A percentile compares a stretch with the other conserved stretches of the same genome.
Evolutionary conservation across 2,113 vertebrate genomes (phyloP).

Genomic region (Ictalurus furcatus): DNA sequence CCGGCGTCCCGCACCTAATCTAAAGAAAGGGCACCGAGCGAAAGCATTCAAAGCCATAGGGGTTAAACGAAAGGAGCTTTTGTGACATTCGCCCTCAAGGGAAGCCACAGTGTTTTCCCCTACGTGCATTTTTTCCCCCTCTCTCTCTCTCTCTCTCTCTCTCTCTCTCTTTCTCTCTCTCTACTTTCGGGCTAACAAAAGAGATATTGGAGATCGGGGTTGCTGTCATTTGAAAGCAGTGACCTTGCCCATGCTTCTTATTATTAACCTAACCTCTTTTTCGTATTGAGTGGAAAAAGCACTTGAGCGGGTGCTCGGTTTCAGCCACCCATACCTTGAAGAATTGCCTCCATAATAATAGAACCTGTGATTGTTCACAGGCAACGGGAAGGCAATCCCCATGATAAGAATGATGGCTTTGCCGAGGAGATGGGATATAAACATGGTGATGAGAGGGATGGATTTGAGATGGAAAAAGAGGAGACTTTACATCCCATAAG

Average conservation of each 20-base stretch:
- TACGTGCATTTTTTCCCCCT: slow-evolving; percentile 14
- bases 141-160: background rate
- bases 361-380: slow-evolving; percentile 60
- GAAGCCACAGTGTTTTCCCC: slow-evolving; percentile 45
- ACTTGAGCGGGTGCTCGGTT: slow-evolving; percentile 48
- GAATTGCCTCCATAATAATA: slow-evolving; percentile 61
- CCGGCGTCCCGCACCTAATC: slow-evolving; percentile 46
- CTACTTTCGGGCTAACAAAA: slow-evolving; percentile 50
- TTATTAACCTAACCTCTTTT: slow-evolving; percentile 59
- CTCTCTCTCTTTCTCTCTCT: slow-evolving; percentile 1
- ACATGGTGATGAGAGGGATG: slow-evolving; percentile 56
- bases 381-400: slow-evolving; percentile 57
- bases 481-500: slow-evolving; percentile 54
- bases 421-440: slow-evolving; percentile 57
- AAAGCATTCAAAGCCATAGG: slow-evolving; percentile 56
- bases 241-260: slow-evolving; percentile 58
- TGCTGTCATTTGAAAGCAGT: slow-evolving; percentile 57
- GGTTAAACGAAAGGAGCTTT: slow-evolving; percentile 58
- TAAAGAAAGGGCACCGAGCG: slow-evolving; percentile 53
- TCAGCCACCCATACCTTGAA: slow-evolving; percentile 50
- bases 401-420: slow-evolving; percentile 55
- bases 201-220: slow-evolving; percentile 54
- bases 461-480: slow-evolving; percentile 51
- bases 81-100: slow-evolving; percentile 47
- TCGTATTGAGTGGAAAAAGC: slow-evolving; percentile 46